Evolutionary conservation across 2,113 vertebrate species (phyloP).

Genomic region (Penelope pileata): DNA sequence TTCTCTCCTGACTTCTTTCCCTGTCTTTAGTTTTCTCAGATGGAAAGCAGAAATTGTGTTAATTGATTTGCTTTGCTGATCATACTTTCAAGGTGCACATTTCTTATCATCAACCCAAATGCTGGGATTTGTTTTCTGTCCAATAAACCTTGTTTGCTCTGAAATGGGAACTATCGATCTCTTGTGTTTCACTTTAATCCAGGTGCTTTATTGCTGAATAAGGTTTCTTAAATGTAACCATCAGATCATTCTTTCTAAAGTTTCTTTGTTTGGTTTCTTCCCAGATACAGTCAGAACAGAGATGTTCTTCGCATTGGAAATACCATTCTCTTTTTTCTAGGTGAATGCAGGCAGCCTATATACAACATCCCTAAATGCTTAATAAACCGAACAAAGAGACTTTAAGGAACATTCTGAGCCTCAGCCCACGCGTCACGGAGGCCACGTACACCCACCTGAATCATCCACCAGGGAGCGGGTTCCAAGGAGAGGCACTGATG

Average conservation of each 20-base stretch:
- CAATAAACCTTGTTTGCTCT: constrained; percentile 13
- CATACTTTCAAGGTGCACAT: background rate
- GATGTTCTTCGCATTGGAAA: background rate
- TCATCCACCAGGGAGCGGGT: background rate
- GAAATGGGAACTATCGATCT: constrained; percentile 41
- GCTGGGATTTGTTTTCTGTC: background rate
- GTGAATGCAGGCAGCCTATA: background rate
- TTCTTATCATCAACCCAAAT: constrained; percentile 20
- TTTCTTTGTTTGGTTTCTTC: constrained; percentile 17
- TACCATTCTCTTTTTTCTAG: background rate
- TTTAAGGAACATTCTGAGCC: background rate
- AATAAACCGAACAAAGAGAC: background rate
- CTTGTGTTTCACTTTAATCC: background rate
- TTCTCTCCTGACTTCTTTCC: background rate
- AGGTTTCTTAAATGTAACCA: background rate
- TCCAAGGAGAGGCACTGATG: background rate
- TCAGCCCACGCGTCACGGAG: background rate
- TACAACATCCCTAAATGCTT: background rate
- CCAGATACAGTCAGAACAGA: background rate
- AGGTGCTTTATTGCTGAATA: background rate
- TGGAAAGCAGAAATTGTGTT: background rate
- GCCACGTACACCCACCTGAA: background rate
- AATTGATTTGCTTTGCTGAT: background rate
- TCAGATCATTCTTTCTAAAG: background rate
- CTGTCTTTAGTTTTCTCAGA: background rate